phyloP scores from a whole-genome alignment of 2,113 vertebrate species.

The Helogale parvula region DNA sequence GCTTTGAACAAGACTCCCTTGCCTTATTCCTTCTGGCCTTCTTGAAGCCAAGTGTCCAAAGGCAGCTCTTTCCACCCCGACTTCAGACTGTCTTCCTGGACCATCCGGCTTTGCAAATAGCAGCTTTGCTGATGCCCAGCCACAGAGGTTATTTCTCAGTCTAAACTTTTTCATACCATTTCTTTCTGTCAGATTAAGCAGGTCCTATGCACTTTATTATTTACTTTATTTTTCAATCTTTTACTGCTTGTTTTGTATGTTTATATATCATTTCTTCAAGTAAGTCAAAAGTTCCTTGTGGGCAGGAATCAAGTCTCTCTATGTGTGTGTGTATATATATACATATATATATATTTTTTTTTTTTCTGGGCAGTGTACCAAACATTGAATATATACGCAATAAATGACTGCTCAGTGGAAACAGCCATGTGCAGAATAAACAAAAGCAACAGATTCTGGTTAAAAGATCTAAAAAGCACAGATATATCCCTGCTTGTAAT shows the following conservation, averaged over 20 bases:
- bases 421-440: not conserved
- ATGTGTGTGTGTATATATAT: no score
- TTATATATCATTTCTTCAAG: not conserved
- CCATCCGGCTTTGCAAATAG: not conserved
- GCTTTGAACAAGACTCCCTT: not conserved
- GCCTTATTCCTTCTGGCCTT: not conserved
- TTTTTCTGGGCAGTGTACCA: not conserved
- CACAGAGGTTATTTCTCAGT: not conserved
- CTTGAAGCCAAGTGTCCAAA: not conserved
- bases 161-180: not conserved
- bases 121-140: no score
- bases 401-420: not conserved
- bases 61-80: not conserved
- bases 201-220: not conserved
- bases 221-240: not conserved
- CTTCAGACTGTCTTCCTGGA: not conserved
- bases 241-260: not conserved
- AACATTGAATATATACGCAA: not conserved
- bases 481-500: not conserved
- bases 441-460: not conserved
- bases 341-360: no score
- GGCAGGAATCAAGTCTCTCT: not conserved
- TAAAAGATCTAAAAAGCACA: not conserved
- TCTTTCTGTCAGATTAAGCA: not conserved
- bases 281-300: not conserved